phyloP scores from a whole-genome alignment of 1,140 invertebrate species.

The Coptotermes formosanus region DNA sequence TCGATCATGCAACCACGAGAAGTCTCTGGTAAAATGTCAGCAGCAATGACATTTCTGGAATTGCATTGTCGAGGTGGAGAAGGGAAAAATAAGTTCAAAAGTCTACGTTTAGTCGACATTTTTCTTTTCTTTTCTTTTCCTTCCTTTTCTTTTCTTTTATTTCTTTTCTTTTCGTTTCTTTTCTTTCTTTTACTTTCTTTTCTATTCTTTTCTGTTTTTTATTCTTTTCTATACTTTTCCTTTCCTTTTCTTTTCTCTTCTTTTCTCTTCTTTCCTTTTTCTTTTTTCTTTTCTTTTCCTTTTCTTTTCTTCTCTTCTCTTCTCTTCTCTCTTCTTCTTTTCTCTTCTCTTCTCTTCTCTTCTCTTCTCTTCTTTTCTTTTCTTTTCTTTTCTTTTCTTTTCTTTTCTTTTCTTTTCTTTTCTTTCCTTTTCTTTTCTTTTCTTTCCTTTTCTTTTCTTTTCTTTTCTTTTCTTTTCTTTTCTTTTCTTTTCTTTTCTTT shows the following conservation, averaged over 20 bases:
- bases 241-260: constrained; percentile 4
- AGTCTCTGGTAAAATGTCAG: too few relatives aligned
- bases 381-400: background rate
- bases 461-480: background rate
- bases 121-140: too few relatives aligned
- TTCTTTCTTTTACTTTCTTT: too few relatives aligned
- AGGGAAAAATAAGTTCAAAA: too few relatives aligned
- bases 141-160: too few relatives aligned
- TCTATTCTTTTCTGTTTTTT: too few relatives aligned
- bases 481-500: constrained; percentile 7
- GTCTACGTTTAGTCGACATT: too few relatives aligned
- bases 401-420: background rate
- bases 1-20: too few relatives aligned
- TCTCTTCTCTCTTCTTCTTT: background rate
- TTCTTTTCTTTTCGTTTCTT: too few relatives aligned
- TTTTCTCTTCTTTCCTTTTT: background rate
- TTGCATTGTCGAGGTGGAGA: too few relatives aligned
- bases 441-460: background rate
- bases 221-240: too few relatives aligned
- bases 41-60: too few relatives aligned
- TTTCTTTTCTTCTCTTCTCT: background rate
- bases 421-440: background rate
- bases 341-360: background rate
- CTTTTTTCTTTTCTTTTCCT: background rate
- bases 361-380: background rate